Base-by-base conservation (phyloP, 1,140 invertebrate genomes). In the Aphidius ervi region DNA sequence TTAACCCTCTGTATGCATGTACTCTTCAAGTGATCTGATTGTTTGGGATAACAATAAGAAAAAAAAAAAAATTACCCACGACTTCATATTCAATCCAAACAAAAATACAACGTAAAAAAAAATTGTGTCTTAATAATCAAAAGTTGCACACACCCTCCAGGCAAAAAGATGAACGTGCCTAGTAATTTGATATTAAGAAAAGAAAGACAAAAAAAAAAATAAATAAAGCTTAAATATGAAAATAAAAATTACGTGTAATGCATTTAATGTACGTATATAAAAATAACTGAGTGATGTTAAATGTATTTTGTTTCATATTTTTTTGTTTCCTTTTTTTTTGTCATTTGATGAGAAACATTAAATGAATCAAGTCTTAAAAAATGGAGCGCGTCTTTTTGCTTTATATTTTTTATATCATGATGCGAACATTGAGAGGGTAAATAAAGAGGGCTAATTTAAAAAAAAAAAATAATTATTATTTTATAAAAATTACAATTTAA, bases 171-270 rank as follows among this genome's bases (percentile, higher is more conserved):
- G 23, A 31, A 62, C 23, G 45, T 41, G 43, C 52, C 47, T 61
- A 58, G 61, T 41, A 41, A 54, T 42, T 10, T 10, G 40, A 41
- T 9, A 41, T 42, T 54, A 31, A 31, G 4, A 31, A 31, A 31
- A 3, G 4, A 31, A 31, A 31, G 2, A 31, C 23, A 31, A 45
- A 56, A 20, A 40, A 41, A 45, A 42, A 56, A 20, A 56, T 45
- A 52, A 4, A 52, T 4, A 52, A 52, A n/a, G 42, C n/a, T 47
- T 45, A 31, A 57, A 39, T 46, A 5, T n/a, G 9, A 5, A 31
- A 10, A 41, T 5, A 40, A 55, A 40, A 57, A 46, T 46, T 56
- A 59, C 47, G 47, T 59, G 48, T 16, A 45, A n/a, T 58, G 54
- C 45, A 46, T 59, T 53, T 48, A 16, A 50, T 59, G 16, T 10